Percentiles rank a stretch among this genome's conserved stretches.
Evolutionary conservation across 92 coral and sea anemone species (phyloP).

Genomic region (Micromussa lordhowensis): DNA sequence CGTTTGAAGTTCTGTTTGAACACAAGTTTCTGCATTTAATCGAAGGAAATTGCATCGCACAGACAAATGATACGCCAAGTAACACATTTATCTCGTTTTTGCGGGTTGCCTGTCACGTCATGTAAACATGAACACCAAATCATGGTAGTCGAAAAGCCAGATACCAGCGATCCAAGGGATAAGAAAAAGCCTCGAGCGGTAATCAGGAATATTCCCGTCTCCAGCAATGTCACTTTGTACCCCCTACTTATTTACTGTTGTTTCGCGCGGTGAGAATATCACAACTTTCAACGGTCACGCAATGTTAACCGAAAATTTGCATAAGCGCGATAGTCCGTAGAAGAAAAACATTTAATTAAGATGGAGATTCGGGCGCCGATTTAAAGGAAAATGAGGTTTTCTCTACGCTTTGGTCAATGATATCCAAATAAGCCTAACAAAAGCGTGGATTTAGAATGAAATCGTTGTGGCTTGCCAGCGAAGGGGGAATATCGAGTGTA

Average conservation of each 20-base stretch:
- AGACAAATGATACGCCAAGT: background rate
- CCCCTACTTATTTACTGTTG: background rate
- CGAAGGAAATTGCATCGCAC: background rate
- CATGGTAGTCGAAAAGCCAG: background rate
- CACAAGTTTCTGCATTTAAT: background rate
- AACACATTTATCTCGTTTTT: background rate
- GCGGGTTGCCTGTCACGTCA: slow-evolving; percentile 34
- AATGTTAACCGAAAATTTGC: background rate
- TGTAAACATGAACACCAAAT: background rate
- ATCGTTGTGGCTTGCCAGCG: background rate
- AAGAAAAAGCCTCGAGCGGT: background rate
- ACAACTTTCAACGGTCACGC: background rate
- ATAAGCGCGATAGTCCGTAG: background rate
- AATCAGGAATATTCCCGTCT: background rate
- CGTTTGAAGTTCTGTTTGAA: background rate
- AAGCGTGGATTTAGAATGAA: background rate
- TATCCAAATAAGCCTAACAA: background rate
- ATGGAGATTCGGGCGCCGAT: background rate
- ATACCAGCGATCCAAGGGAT: background rate
- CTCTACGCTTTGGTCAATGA: background rate
- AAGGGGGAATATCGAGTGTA: background rate
- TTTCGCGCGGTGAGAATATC: background rate
- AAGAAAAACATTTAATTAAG: background rate
- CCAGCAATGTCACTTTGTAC: background rate
- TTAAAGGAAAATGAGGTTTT: background rate